Percentiles rank a stretch among this genome's conserved stretches.
phyloP scores from a whole-genome alignment of 37 sponge, comb jelly and placozoan species.

The Geodia barretti region DNA sequence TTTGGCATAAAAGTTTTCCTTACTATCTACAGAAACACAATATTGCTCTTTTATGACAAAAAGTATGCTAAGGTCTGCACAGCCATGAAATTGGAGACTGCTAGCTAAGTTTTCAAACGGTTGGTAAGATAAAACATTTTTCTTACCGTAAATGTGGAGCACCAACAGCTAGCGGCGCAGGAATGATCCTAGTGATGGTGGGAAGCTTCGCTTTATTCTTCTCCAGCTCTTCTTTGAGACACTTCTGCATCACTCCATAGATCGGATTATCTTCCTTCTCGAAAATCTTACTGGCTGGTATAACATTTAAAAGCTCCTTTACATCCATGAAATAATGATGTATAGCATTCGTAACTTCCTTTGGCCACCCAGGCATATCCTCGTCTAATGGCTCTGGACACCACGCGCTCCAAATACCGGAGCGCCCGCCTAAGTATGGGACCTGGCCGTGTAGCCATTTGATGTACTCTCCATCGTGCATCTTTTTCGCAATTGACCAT shows the following conservation, averaged over 20 bases:
- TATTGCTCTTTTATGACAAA: too few species aligned
- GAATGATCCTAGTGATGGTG: constrained; percentile 7
- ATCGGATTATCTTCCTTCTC: not conserved
- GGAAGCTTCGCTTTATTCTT: not conserved
- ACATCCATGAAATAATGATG: constrained; percentile 23
- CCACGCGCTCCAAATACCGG: constrained; percentile 57
- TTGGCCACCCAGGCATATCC: constrained; percentile 53
- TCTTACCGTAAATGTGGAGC: not conserved
- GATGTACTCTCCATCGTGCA: constrained; percentile 28
- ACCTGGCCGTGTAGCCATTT: constrained; percentile 33
- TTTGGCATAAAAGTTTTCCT: too few species aligned
- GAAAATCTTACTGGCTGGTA: constrained; percentile 29
- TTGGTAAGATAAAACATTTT: not conserved
- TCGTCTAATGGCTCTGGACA: constrained; percentile 39
- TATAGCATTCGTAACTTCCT: not conserved
- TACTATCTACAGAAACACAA: too few species aligned
- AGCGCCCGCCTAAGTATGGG: constrained; percentile 49
- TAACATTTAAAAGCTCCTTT: constrained; percentile 14
- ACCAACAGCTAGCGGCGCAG: constrained; percentile 19
- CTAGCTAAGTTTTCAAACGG: too few species aligned
- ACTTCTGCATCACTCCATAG: not conserved
- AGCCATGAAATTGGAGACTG: too few species aligned
- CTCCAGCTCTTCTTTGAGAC: not conserved
- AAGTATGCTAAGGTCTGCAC: too few species aligned
- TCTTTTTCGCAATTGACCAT: constrained; percentile 29